Base-by-base conservation (phyloP, 1,140 invertebrate species). In the Anastatus disparis region DNA sequence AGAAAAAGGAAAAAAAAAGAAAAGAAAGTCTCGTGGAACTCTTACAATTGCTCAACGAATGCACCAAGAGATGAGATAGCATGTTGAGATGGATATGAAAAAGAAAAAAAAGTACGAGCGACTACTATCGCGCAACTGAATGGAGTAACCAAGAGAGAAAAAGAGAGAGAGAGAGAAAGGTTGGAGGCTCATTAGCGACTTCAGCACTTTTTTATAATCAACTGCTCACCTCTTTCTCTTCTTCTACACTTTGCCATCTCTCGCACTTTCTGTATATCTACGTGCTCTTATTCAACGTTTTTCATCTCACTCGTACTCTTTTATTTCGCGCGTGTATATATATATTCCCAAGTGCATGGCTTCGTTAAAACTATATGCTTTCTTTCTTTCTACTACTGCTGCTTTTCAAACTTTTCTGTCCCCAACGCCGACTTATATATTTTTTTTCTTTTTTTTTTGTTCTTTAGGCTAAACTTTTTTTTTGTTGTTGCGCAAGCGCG, bases 161-260 rank as follows among this genome's bases (percentile, higher is more conserved):
- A 35, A 22, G 53, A 35, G 29, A 70, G 71, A 74, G 65, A 69
- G 72, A 61, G 9, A 46, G 27, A n/a, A 8, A 22, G 20, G 52
- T 15, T 26, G 52, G 50, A 55, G 56, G 50, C 65, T 68, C 68
- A 58, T 66, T 66, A 68, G 72, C 59, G 68, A 73, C 68, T 70
- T 70, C 59, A 70, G 68, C 68, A 63, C 68, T 70, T 63, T 70
- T 70, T 70, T 48, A 63, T 70, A 70, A 70, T 70, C 59, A 70
- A 63, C 59, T 63, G 59, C 50, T 62, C 29, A 53, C 6, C 17
- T 29, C 35, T 22, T 50, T 15, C 61, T 46, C 58, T 13, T 66
- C 27, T 72, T 63, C 48, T 35, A 4, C 31, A 4, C 31, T 10
- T 35, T 35, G 4, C 10, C 31, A 35, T 10, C 31, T 35, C 31